phyloP scores from a whole-genome alignment of 2,797 vertebrate species.

The Acrossocheilus wenchowensis region DNA sequence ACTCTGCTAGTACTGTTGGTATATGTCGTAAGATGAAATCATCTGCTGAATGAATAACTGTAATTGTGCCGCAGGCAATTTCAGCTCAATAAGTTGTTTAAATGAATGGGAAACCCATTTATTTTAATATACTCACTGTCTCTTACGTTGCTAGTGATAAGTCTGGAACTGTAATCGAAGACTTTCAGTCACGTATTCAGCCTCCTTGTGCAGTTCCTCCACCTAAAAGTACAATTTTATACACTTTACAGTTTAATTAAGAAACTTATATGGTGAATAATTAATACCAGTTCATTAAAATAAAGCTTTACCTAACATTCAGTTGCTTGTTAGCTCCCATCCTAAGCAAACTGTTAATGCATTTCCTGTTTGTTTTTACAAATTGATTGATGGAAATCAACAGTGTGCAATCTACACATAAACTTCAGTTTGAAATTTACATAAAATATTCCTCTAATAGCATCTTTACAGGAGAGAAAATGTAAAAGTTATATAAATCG shows the following conservation, averaged over 20 bases:
- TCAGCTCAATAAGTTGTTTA: not conserved
- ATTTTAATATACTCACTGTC: not conserved
- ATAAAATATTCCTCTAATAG: not conserved
- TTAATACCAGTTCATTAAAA: not conserved
- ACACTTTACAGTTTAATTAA: not conserved
- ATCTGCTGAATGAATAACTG: not conserved
- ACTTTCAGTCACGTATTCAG: not conserved
- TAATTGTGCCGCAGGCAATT: not conserved
- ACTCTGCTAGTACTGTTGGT: not conserved
- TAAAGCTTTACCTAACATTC: not conserved
- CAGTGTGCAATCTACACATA: not conserved
- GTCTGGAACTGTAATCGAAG: not conserved
- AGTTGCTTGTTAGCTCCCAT: not conserved
- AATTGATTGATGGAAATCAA: not conserved
- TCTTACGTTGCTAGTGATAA: too few relatives aligned
- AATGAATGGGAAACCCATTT: not conserved
- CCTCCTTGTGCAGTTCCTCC: not conserved
- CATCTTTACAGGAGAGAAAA: not conserved
- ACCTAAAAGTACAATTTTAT: not conserved
- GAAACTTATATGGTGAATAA: not conserved
- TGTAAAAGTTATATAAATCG: too few relatives aligned
- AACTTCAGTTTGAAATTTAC: not conserved
- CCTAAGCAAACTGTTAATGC: not conserved
- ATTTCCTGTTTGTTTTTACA: not conserved
- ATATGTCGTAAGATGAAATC: not conserved